Percentiles rank a stretch among this genome's conserved stretches.
These are phyloP conservation scores for Dromas ardeola DNA, from an alignment of 2,113 vertebrate species.

Conservation along the genomic window DNA sequence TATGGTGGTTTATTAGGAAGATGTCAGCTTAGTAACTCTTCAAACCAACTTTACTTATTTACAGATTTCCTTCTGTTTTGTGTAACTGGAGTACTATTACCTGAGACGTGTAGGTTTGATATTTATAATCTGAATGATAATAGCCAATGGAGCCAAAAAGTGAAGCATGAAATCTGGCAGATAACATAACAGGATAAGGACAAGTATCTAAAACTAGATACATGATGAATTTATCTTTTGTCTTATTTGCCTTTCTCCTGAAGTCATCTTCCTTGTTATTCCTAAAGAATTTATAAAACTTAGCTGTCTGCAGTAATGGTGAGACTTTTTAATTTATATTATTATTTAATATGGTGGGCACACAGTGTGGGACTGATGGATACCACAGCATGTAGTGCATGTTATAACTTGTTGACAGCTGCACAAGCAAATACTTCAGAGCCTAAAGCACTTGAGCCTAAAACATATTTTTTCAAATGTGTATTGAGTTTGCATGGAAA, in stretches of 20 bases:
- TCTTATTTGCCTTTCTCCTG: background rate
- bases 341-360: background rate
- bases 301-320: background rate
- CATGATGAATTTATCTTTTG: background rate
- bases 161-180: background rate
- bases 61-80: background rate
- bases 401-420: background rate
- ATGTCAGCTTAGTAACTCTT: background rate
- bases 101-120: background rate
- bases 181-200: background rate
- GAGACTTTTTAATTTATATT: background rate
- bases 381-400: accelerated
- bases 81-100: background rate
- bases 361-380: background rate
- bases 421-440: background rate
- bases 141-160: background rate
- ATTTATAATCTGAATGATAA: background rate
- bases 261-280: background rate
- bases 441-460: background rate
- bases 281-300: background rate
- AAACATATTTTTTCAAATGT: background rate
- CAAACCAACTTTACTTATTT: background rate
- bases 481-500: background rate
- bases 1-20: background rate
- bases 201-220: background rate